These are phyloP conservation scores for Pammene fasciana DNA, from an alignment of 2,888 invertebrate genomes.

Conservation along the genomic window DNA sequence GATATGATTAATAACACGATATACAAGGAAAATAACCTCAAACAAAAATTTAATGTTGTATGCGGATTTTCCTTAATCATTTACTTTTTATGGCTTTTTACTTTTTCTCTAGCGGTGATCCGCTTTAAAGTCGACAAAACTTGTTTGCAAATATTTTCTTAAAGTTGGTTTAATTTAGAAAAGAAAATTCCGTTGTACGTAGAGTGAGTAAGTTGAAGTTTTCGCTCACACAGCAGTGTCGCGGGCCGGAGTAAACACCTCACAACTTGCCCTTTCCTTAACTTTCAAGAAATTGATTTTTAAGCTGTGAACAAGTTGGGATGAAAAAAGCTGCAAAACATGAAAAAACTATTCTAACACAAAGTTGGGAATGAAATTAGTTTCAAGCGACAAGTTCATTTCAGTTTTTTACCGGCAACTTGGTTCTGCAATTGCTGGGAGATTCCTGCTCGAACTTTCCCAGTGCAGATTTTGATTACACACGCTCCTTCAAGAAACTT, in stretches of 20 bases:
- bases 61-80: slow-evolving; percentile 41
- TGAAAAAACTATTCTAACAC: slow-evolving; percentile 77
- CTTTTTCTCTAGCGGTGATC: slow-evolving; percentile 54
- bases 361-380: slow-evolving; percentile 81
- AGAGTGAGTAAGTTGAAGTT: slow-evolving; percentile 63
- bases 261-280: slow-evolving; percentile 69
- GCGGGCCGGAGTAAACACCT: slow-evolving; percentile 69
- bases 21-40: slow-evolving; percentile 3
- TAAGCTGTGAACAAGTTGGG: slow-evolving; percentile 74
- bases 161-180: slow-evolving; percentile 70
- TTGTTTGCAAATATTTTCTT: slow-evolving; percentile 66
- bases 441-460: slow-evolving; percentile 75
- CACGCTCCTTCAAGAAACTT: slow-evolving; percentile 80
- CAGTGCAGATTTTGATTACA: slow-evolving; percentile 83
- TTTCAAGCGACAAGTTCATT: slow-evolving; percentile 82
- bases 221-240: slow-evolving; percentile 61
- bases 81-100: slow-evolving; percentile 56
- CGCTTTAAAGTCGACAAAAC: slow-evolving; percentile 57
- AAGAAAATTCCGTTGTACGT: slow-evolving; percentile 59
- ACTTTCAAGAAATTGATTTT: slow-evolving; percentile 79
- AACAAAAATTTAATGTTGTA: neutral
- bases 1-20: slow-evolving; percentile 3
- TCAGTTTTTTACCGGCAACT: slow-evolving; percentile 75
- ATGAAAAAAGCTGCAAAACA: slow-evolving; percentile 68
- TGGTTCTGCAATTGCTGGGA: slow-evolving; percentile 74